Percentiles rank a stretch among this genome's conserved stretches.
Conservation (phyloP, 2,797 vertebrate genomes). For the Phaenicophaeus curvirostris region DNA sequence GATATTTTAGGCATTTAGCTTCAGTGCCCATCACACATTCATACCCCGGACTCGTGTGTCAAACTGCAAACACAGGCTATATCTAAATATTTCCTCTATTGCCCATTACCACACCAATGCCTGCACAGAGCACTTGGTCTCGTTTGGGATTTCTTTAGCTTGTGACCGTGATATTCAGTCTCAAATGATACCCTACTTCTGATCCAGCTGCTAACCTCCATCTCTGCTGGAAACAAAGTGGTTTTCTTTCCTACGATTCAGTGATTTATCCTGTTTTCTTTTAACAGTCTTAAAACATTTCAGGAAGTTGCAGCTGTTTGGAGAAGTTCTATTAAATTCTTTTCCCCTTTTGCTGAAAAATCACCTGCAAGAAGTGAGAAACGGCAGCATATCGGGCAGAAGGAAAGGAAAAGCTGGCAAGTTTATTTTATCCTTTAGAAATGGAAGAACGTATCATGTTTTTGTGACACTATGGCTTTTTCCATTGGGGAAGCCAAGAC, state of each 20-base stretch:
- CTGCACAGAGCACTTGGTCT: not conserved
- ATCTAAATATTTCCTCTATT: not conserved
- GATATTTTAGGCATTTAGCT: not conserved
- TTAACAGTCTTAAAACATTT: not conserved
- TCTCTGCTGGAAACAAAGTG: not conserved
- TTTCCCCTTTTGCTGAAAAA: not conserved
- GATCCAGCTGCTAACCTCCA: not conserved
- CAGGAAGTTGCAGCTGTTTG: not conserved
- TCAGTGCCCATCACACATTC: not conserved
- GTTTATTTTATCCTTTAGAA: not conserved
- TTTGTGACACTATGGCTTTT: not conserved
- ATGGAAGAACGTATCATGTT: rapidly evolving
- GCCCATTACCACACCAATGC: not conserved
- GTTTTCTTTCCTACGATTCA: not conserved
- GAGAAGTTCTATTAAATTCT: not conserved
- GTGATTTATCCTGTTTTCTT: not conserved
- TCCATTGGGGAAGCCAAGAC: not conserved
- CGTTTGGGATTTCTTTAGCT: not conserved
- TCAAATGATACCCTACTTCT: not conserved
- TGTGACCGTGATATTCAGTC: not conserved
- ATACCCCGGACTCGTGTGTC: not conserved
- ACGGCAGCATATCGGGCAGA: not conserved
- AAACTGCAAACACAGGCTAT: not conserved
- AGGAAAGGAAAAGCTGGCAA: not conserved
- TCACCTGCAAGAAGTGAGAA: not conserved